phyloP scores from a whole-genome alignment of 2,888 invertebrate species.

The Monochamus alternatus region DNA sequence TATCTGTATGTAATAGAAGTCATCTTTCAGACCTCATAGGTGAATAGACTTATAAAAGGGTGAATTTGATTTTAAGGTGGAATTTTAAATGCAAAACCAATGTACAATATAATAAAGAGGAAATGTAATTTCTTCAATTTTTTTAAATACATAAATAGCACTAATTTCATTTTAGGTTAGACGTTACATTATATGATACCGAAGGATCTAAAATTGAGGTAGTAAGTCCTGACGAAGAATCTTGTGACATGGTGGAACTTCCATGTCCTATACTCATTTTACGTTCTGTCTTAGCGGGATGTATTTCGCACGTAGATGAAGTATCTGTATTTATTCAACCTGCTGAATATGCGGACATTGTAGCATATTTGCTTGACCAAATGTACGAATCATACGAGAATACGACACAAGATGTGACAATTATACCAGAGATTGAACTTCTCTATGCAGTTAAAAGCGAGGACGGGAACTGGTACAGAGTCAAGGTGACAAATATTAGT shows the following conservation, averaged over 20 bases:
- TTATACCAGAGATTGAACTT: slow-evolving; percentile 71
- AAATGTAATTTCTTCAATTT: background rate
- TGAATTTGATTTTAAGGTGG: too few relatives aligned
- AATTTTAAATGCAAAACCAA: too few relatives aligned
- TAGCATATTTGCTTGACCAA: slow-evolving; percentile 71
- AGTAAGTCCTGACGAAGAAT: slow-evolving; percentile 74
- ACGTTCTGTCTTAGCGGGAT: slow-evolving; percentile 75
- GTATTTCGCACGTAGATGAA: slow-evolving; percentile 75
- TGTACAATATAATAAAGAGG: too few relatives aligned
- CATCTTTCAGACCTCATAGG: too few relatives aligned
- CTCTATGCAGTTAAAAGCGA: slow-evolving; percentile 75
- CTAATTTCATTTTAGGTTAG: slow-evolving; percentile 72
- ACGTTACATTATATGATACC: slow-evolving; percentile 78
- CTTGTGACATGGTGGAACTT: slow-evolving; percentile 72
- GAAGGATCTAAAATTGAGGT: slow-evolving; percentile 72
- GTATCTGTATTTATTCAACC: slow-evolving; percentile 79
- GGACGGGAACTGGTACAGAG: slow-evolving; percentile 84
- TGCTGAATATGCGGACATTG: slow-evolving; percentile 70
- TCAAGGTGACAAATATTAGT: slow-evolving; percentile 71
- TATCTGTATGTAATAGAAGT: too few relatives aligned
- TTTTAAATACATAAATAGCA: background rate
- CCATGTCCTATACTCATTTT: slow-evolving; percentile 79
- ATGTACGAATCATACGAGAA: slow-evolving; percentile 75
- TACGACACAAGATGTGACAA: slow-evolving; percentile 66
- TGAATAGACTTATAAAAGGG: too few relatives aligned